Evolutionary conservation across 2,888 invertebrate species (phyloP), one percentile per base, ranked within the genome.

Genomic region (Meloe dianella): DNA sequence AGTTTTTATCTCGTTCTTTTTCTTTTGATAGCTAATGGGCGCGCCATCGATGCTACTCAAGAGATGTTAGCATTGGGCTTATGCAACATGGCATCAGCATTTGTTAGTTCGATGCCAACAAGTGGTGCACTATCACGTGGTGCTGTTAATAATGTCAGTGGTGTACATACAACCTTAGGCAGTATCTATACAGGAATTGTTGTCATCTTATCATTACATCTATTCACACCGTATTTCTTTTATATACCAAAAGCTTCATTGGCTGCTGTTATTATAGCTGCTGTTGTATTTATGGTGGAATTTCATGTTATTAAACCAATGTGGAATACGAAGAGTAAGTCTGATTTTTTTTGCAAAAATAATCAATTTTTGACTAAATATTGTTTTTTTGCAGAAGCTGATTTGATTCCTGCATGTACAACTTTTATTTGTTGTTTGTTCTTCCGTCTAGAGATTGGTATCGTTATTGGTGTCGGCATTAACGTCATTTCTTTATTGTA

Each of bases 101-200:
- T 91, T 78, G 88, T 91, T 1, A 86, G 86, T 4, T 89, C 91
- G 1, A 91, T 91, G 85, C 91, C 91, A 0, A 87, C 90, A 1
- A 85, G 87, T 70, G 90, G 88, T 68, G 88, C 88, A 1, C 81
- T 89, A 20, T 88, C 89, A 10, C 81, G 89, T 35, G 89, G 91
- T 17, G 91, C 91, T 22, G 90, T 92, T 6, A 91, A 92, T 78
- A 87, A 91, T 72, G 89, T 90, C 51, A 90, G 90, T 74, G 91
- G 91, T 0, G 91, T 91, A 0, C 86, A 86, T 72, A 91, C 91
- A 0, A 89, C 91, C 3, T 85, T 90, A 60, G 89, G 90, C 12
- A 90, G 91, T 8, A 81, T 90, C 51, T 88, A 89, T 74, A 89
- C 90, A 3, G 89, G 89, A 71, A 80, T 86, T 38, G 79, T 87